Conservation (phyloP, 2,113 vertebrate genomes). For the Numenius arquata region DNA sequence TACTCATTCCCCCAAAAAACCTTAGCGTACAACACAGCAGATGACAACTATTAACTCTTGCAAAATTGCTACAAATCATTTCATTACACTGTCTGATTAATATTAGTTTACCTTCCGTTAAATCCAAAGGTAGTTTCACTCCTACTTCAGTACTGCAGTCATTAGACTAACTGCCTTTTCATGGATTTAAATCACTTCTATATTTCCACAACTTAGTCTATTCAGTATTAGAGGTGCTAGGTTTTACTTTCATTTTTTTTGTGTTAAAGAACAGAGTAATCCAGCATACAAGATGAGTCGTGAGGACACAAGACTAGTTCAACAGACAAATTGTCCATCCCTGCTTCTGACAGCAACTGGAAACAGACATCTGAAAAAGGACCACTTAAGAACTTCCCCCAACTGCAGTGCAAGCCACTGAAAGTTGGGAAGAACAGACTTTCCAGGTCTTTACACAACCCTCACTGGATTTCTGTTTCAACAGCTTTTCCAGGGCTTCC, state of each 20-base stretch:
- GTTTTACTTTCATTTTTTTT: background rate
- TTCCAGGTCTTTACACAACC: background rate
- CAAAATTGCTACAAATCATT: background rate
- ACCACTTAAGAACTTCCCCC: background rate
- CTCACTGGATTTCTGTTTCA: background rate
- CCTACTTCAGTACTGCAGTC: background rate
- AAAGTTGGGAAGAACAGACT: background rate
- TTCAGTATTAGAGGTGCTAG: too few species aligned
- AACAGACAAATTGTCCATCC: background rate
- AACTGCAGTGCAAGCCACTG: background rate
- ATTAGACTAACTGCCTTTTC: background rate
- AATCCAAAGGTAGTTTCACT: background rate
- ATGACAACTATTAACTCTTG: background rate
- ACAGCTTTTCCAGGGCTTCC: background rate
- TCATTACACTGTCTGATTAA: background rate
- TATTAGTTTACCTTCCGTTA: background rate
- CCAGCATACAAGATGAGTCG: background rate
- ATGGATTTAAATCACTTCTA: background rate
- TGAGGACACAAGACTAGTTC: background rate
- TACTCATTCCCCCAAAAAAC: accelerated
- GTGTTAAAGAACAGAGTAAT: background rate
- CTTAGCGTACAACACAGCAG: background rate
- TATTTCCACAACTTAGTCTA: background rate
- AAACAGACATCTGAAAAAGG: background rate
- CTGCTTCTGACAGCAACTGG: background rate